phyloP scores from a whole-genome alignment of 2,113 vertebrate genomes.

The Dendrocopos noguchii region DNA sequence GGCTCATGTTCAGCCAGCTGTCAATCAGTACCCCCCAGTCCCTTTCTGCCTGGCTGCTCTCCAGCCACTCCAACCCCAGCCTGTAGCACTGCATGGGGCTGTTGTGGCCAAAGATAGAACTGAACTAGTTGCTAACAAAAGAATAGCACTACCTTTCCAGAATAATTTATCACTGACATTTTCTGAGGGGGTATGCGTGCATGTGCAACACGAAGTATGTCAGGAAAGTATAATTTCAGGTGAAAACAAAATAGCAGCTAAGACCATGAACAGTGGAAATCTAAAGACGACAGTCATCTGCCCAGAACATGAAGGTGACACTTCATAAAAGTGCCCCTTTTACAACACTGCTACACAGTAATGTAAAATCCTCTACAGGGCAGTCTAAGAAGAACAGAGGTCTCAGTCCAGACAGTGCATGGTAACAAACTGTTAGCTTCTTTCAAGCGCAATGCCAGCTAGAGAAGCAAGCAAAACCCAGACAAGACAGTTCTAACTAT shows the following conservation, averaged over 20 bases:
- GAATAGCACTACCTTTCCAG: background rate
- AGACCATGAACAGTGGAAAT: background rate
- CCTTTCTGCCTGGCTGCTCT: too few relatives aligned
- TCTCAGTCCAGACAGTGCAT: background rate
- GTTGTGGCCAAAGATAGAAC: background rate
- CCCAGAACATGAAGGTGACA: background rate
- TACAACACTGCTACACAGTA: background rate
- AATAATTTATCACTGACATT: background rate
- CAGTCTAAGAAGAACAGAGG: background rate
- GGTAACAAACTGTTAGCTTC: background rate
- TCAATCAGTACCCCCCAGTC: too few relatives aligned
- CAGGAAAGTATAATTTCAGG: background rate
- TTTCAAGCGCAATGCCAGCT: background rate
- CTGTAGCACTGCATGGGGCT: too few relatives aligned
- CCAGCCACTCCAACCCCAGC: too few relatives aligned
- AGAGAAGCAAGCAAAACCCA: background rate
- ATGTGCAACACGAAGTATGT: background rate
- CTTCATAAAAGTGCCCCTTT: background rate
- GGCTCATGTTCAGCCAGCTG: too few relatives aligned
- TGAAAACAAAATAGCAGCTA: background rate
- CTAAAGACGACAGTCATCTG: background rate
- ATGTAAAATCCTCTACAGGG: background rate
- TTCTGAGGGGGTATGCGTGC: fast-evolving
- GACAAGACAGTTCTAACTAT: background rate
- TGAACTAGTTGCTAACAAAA: background rate